These are phyloP conservation scores for Cistogaster globosa DNA, from an alignment of 2,888 invertebrate species.

Conservation along the genomic window DNA sequence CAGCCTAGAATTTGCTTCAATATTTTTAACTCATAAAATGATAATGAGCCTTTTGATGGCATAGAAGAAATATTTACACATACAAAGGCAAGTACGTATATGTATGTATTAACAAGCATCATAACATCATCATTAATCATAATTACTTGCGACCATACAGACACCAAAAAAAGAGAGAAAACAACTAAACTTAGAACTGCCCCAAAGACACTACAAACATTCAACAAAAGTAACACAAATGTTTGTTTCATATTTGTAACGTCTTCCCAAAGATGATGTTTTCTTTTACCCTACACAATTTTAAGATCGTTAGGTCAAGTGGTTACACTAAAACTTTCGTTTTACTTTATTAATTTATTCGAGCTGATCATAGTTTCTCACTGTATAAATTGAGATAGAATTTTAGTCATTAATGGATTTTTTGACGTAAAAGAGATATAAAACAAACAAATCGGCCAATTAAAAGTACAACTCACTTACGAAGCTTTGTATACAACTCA, in stretches of 20 bases:
- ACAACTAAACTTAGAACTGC: slow-evolving; percentile 19
- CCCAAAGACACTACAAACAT: not conserved
- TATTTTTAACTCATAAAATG: not conserved
- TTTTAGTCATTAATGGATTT: no score
- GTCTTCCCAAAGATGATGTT: slow-evolving; percentile 6
- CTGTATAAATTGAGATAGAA: no score
- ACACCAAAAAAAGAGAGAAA: slow-evolving; percentile 45
- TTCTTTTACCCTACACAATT: not conserved
- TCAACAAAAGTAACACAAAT: slow-evolving; percentile 3
- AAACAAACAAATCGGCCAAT: no score
- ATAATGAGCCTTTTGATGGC: not conserved
- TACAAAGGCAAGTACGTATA: slow-evolving; percentile 33
- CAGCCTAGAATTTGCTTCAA: not conserved
- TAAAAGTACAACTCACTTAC: no score
- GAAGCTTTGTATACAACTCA: no score
- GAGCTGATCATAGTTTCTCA: no score
- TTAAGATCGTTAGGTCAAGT: no score
- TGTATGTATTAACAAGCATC: slow-evolving; percentile 78
- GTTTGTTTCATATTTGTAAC: slow-evolving; percentile 16
- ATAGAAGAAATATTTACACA: not conserved
- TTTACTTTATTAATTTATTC: no score
- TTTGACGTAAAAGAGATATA: no score
- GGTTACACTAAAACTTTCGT: no score
- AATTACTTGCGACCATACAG: slow-evolving; percentile 75
- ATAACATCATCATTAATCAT: slow-evolving; percentile 81